Evolutionary conservation across 2,113 vertebrate species (phyloP).

Genomic region (Meleagris gallopavo): DNA sequence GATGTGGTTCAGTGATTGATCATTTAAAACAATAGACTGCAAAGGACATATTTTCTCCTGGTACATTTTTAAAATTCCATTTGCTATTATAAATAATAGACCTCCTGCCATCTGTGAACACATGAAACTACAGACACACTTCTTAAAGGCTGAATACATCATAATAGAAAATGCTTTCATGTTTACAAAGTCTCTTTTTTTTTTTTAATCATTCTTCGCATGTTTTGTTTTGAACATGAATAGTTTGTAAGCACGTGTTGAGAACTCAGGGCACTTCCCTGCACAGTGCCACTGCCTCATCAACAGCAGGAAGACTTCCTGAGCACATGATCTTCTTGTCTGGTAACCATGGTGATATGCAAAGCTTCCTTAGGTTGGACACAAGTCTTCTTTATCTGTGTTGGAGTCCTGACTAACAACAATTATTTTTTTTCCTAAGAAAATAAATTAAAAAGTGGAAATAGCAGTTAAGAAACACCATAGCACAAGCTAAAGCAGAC

Average conservation of each 20-base stretch:
- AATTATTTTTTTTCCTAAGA: not conserved
- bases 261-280: not conserved
- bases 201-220: not conserved
- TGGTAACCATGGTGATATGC: constrained; percentile 1
- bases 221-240: not conserved
- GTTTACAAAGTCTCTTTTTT: not conserved
- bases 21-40: not conserved
- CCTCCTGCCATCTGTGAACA: not conserved
- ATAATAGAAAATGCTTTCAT: not conserved
- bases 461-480: not conserved
- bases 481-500: not conserved
- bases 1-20: not conserved
- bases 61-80: not conserved
- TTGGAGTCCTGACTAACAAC: not conserved
- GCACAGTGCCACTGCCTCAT: not conserved
- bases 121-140: not conserved
- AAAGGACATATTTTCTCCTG: not conserved
- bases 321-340: not conserved
- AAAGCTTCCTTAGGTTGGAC: not conserved
- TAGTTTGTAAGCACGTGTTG: not conserved
- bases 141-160: not conserved
- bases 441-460: not conserved
- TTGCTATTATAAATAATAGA: not conserved
- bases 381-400: not conserved
- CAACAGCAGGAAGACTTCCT: not conserved